phyloP scores from a whole-genome alignment of 2,888 invertebrate genomes.

The Homarus gammarus region DNA sequence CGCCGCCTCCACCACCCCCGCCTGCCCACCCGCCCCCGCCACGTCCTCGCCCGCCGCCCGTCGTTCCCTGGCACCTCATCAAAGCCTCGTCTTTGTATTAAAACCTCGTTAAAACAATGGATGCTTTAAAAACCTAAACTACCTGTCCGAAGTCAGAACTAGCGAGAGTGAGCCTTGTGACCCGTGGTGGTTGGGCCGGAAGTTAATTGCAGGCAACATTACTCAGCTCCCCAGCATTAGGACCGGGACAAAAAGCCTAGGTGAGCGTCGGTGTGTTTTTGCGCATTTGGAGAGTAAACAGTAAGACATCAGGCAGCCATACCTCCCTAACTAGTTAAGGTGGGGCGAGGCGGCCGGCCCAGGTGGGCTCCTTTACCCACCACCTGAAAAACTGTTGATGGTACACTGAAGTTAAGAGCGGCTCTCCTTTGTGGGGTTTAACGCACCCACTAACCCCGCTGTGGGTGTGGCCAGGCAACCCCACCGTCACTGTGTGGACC shows the following conservation, averaged over 20 bases:
- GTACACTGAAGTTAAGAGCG: neutral
- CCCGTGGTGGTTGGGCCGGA: neutral
- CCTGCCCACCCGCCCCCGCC: neutral
- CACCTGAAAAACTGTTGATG: constrained; percentile 5
- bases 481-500: neutral
- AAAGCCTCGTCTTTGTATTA: constrained; percentile 44
- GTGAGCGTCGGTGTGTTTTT: constrained; percentile 33
- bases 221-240: constrained; percentile 7
- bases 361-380: constrained; percentile 7
- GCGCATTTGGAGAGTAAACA: constrained; percentile 53
- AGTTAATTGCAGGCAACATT: neutral
- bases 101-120: constrained; percentile 66
- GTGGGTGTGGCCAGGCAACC: neutral
- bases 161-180: neutral
- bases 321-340: constrained; percentile 4
- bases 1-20: neutral
- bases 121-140: constrained; percentile 34
- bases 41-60: neutral
- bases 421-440: constrained; percentile 7
- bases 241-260: constrained; percentile 15
- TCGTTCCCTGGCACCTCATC: constrained; percentile 25
- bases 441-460: neutral
- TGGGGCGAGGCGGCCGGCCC: neutral
- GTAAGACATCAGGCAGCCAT: neutral
- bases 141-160: neutral